phyloP scores from a whole-genome alignment of 2,113 vertebrate genomes.

The Oreochromis tanganicae region DNA sequence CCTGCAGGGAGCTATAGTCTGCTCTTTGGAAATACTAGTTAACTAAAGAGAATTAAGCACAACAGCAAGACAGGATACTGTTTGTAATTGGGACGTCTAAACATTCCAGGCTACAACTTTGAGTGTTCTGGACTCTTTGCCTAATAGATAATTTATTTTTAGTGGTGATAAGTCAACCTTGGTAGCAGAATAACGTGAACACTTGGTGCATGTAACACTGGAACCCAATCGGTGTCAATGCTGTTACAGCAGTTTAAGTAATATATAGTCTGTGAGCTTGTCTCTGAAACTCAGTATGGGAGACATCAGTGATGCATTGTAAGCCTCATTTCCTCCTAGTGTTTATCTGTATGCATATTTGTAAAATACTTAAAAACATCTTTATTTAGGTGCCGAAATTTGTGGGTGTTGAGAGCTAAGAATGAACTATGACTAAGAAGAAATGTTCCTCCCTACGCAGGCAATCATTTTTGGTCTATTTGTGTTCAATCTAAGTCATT shows the following conservation, averaged over 20 bases:
- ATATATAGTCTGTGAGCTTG: background rate
- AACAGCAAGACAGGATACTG: background rate
- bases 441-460: slow-evolving; percentile 38
- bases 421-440: slow-evolving; percentile 47
- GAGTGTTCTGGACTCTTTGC: background rate
- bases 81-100: background rate
- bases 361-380: slow-evolving; percentile 17
- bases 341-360: background rate
- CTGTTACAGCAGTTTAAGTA: background rate
- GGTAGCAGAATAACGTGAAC: background rate
- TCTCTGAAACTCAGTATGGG: background rate
- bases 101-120: background rate
- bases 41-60: background rate
- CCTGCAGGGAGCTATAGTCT: background rate
- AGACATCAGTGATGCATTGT: background rate
- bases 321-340: background rate
- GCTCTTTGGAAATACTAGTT: background rate
- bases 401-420: slow-evolving; percentile 5
- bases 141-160: background rate
- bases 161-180: background rate
- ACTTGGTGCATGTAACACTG: background rate
- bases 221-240: background rate
- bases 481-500: slow-evolving; percentile 56
- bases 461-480: slow-evolving; percentile 52
- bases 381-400: slow-evolving; percentile 14